Conservation (phyloP, 2,113 vertebrate genomes). For the Hemichromis elongatus region DNA sequence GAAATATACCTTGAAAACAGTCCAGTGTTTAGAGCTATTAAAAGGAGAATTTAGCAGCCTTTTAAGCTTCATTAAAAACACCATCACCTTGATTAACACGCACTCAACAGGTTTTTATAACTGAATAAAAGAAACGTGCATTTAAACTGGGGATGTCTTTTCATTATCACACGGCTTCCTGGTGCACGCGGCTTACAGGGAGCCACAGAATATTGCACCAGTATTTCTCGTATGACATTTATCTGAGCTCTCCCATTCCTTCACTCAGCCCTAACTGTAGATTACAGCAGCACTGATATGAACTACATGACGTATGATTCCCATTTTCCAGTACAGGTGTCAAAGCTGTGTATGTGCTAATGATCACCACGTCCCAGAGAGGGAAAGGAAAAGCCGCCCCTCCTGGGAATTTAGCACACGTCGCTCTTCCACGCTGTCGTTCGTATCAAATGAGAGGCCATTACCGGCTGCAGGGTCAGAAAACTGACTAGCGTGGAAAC, state of each 20-base stretch:
- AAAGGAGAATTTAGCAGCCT: background rate
- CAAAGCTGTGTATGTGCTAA: constrained; percentile 43
- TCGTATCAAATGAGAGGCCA: constrained; percentile 7
- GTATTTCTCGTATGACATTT: constrained; percentile 56
- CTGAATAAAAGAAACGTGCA: background rate
- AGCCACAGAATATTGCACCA: constrained; percentile 19
- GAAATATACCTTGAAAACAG: background rate
- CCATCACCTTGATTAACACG: background rate
- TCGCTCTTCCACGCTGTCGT: constrained; percentile 16
- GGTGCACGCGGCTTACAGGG: background rate
- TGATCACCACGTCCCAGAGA: constrained; percentile 49
- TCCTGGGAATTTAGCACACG: constrained; percentile 22
- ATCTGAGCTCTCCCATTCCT: constrained; percentile 19
- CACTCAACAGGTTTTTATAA: background rate
- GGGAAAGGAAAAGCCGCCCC: background rate
- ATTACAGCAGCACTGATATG: constrained; percentile 50
- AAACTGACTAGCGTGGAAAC: background rate
- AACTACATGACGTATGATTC: constrained; percentile 50
- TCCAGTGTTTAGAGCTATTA: background rate
- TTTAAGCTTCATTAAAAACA: background rate
- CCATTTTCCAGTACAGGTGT: constrained; percentile 59
- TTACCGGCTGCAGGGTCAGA: background rate
- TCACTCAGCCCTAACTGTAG: constrained; percentile 5
- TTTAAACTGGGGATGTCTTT: background rate
- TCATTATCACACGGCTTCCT: background rate